Evolutionary conservation across 1,140 invertebrate species (phyloP), one percentile per base, ranked within the genome.

Genomic region (Odontomachus brunneus): DNA sequence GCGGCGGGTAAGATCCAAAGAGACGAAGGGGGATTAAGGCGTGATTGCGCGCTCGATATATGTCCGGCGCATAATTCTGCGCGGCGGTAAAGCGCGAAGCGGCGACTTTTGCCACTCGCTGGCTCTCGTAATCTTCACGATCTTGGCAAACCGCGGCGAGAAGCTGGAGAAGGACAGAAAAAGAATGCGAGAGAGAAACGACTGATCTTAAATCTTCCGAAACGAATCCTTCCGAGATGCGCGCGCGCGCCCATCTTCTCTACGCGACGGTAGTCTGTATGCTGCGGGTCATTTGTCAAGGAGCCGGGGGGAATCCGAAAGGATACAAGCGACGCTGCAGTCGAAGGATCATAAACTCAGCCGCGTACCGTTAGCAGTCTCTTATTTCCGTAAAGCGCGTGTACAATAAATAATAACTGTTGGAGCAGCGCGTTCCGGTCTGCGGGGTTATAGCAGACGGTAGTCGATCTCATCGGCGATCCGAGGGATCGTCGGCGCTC

Each of bases 211-310:
- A 84, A 87, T 87, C 67, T 74, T 63, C 38, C 38, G 81, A 83
- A 85, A 60, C 75, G 81, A 87, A 87, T 87, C 72, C 85, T 72
- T 87, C 33, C 67, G 55, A 49, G 57, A 33, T 26, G 59, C 22
- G 67, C 29, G 53, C 15, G 62, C 48, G 24, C 33, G 26, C 33
- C 57, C 69, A 24, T 44, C 53, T 83, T 87, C 57, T 59, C 38
- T 48, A 49, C 51, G 74, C 63, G 38, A 44, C 38, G 84, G 69
- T 73, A 83, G 72, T 86, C 84, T 53, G 80, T 53, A 74, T 66
- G 81, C 44, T 84, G 82, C 86, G 85, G 85, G 85, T 87, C 74
- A 87, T 87, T 87, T 87, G 86, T 87, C 86, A 87, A 84, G 82
- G 65, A 48, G 63, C 81, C 22, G 67, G 71, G 38, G n/a, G 71